Evolutionary conservation across 2,113 vertebrate species (phyloP).

Genomic region (Sceloporus undulatus): DNA sequence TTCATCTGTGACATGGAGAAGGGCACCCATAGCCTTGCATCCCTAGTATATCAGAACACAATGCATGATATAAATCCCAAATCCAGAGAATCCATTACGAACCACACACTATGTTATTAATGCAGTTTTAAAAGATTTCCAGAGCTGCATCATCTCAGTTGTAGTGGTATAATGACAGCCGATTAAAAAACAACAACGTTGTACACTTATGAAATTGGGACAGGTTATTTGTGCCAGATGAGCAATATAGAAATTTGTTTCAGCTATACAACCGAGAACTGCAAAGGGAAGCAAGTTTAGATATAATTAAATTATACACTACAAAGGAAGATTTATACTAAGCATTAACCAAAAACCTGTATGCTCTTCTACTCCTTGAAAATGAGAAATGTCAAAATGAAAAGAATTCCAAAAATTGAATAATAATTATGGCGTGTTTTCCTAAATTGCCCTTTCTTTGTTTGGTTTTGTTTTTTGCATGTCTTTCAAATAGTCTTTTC

Average conservation of each 20-base stretch:
- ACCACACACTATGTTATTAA: background rate
- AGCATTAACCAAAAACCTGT: constrained; percentile 64
- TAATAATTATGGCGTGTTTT: constrained; percentile 54
- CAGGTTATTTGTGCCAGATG: constrained; percentile 38
- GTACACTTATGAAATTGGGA: background rate
- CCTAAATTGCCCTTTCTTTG: constrained; percentile 50
- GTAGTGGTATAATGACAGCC: constrained; percentile 30
- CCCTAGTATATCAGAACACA: background rate
- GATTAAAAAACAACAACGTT: background rate
- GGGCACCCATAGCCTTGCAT: background rate
- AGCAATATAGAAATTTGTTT: constrained; percentile 55
- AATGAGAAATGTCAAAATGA: constrained; percentile 40
- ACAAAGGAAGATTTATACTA: constrained; percentile 47
- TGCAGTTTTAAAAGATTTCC: constrained; percentile 23
- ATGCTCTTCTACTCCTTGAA: constrained; percentile 58
- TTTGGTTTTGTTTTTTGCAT: background rate
- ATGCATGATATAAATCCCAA: background rate
- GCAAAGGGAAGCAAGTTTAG: constrained; percentile 52
- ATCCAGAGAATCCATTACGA: constrained; percentile 23
- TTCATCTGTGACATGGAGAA: too few relatives aligned
- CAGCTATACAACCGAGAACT: constrained; percentile 49
- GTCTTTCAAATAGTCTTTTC: constrained; percentile 38
- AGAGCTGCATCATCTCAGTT: background rate
- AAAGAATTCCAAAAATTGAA: constrained; percentile 61
- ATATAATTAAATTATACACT: constrained; percentile 56